phyloP scores from a whole-genome alignment of 2,888 invertebrate genomes.

The Stramonita haemastoma region DNA sequence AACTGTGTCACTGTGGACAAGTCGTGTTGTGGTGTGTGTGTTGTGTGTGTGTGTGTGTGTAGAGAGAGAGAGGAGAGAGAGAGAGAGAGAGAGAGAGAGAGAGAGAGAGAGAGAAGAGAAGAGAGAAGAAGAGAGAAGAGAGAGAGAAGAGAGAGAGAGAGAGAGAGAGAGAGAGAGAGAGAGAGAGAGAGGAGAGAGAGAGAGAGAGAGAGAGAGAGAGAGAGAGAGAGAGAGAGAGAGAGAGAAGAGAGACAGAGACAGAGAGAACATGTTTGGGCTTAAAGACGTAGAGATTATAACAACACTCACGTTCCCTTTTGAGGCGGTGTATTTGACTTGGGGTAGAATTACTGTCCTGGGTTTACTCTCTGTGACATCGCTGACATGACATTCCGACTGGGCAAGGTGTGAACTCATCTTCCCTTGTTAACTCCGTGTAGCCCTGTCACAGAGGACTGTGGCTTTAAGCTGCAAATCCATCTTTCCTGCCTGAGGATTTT shows the following conservation, averaged over 20 bases:
- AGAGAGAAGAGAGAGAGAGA: no score
- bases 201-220: background rate
- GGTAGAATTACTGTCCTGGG: constrained; percentile 29
- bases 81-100: no score
- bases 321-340: constrained; percentile 16
- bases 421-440: background rate
- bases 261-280: background rate
- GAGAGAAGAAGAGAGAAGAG: no score
- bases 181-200: no score
- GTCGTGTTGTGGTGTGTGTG: no score
- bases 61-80: no score
- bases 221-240: constrained; percentile 7
- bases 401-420: constrained; percentile 9
- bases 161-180: no score
- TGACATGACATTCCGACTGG: background rate
- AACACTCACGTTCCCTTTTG: constrained; percentile 29
- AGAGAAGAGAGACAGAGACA: background rate
- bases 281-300: background rate
- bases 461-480: no score
- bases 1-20: no score
- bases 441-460: background rate
- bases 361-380: background rate
- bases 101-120: no score
- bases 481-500: no score
- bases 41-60: no score